Conservation (phyloP, 2,797 vertebrate genomes). For the Margarornis squamiger region DNA sequence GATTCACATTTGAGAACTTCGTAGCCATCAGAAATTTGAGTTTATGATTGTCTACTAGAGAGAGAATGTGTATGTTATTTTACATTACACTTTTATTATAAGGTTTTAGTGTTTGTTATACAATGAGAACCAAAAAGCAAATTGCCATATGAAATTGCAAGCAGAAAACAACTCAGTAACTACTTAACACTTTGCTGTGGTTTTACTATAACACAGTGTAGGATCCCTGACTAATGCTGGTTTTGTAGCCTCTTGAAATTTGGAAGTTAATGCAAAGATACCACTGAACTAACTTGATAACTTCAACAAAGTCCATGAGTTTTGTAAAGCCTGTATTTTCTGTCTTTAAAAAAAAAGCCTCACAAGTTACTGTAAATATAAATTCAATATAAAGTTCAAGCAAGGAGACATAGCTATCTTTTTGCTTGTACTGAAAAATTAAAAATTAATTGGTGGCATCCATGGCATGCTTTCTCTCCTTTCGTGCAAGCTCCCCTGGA, state of each 20-base stretch:
- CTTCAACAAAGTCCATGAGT: neutral
- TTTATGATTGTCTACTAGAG: neutral
- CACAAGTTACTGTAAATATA: neutral
- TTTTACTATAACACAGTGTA: neutral
- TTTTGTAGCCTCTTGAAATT: neutral
- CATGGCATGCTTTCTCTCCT: neutral
- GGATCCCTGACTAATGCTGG: neutral
- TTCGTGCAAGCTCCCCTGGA: neutral
- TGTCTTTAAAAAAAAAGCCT: neutral
- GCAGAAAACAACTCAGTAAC: neutral
- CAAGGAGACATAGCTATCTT: neutral
- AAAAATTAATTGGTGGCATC: neutral
- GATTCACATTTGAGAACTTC: neutral
- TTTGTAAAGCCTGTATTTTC: neutral
- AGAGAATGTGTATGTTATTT: neutral
- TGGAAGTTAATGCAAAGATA: neutral
- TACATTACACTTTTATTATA: neutral
- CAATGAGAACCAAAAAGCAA: neutral
- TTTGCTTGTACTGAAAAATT: neutral
- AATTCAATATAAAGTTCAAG: neutral
- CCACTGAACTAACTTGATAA: neutral
- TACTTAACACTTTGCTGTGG: neutral
- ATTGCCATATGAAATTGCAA: neutral
- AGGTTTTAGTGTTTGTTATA: neutral
- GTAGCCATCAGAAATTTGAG: slow-evolving; percentile 12